Evolutionary conservation across 2,888 invertebrate genomes (phyloP).

Genomic region (Buathra laborator): DNA sequence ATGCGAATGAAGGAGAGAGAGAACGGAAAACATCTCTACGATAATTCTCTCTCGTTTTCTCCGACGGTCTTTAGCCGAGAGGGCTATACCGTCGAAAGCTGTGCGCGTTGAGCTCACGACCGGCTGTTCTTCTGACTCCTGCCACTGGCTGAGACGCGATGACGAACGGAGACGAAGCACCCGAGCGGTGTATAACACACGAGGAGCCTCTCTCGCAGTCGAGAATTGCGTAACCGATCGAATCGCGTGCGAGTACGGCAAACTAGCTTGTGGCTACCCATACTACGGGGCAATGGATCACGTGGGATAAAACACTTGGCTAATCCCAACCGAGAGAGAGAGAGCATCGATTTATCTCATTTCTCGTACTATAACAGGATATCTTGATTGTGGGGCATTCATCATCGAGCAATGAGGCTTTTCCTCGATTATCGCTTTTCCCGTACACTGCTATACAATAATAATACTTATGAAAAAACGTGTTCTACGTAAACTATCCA

Average conservation of each 20-base stretch:
- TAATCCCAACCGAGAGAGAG: background rate
- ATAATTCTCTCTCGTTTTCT: background rate
- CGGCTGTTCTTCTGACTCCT: background rate
- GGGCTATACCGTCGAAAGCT: background rate
- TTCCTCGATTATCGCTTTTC: background rate
- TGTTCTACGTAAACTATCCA: background rate
- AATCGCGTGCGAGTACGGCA: constrained; percentile 66
- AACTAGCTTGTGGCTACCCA: background rate
- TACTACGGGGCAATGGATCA: constrained; percentile 22
- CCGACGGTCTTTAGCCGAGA: background rate
- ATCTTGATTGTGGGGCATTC: constrained; percentile 59
- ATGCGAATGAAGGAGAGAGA: constrained; percentile 14
- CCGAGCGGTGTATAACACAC: background rate
- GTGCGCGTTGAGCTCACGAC: constrained; percentile 35
- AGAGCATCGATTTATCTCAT: constrained; percentile 62
- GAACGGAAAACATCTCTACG: constrained; percentile 1
- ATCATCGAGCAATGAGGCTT: constrained; percentile 52
- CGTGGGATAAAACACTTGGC: constrained; percentile 58
- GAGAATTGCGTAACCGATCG: constrained; percentile 77
- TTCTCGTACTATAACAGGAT: constrained; percentile 52
- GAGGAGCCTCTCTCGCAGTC: constrained; percentile 1
- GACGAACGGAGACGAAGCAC: constrained; percentile 44
- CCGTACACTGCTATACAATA: background rate
- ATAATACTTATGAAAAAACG: background rate
- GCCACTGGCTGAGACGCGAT: constrained; percentile 25